Evolutionary conservation across 2,797 vertebrate genomes (phyloP), one percentile per base, ranked within the genome.

Genomic region (Anolis apletophallus): DNA sequence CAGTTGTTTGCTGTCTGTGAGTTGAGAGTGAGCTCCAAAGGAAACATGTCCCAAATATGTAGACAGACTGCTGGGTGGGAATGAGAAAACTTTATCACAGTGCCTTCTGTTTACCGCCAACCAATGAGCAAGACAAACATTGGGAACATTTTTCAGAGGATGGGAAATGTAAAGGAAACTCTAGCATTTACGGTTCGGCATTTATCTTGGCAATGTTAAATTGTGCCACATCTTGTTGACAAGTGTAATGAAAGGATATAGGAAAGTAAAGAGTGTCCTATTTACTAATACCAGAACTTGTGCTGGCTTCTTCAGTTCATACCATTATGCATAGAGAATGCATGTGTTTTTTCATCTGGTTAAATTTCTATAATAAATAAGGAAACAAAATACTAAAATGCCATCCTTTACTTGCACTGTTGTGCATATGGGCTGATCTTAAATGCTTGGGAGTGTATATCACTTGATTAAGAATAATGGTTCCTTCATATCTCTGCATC

Each of bases 41-140:
- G 78, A 91, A 93, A 80, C 0, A 10, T 50, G 81, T 86, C 64
- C 57, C 80, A 82, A 52, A 40, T 59, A 26, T 55, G 88, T 23
- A 78, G 68, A 86, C 90, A 89, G 36, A 81, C 40, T 34, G 14
- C 59, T 84, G n/a, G 34, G 61, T 87, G 87, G 46, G 86, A 90
- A 88, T 9, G 0, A 83, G 69, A 61, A 17, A 80, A 46, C 17
- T 40, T 74, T 55, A 11, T 2, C 74, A 16, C 7, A 88, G 1
- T 36, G 3, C 78, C n/a, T 84, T 91, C 52, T 61, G 78, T 61
- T 1, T 54, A 9, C 14, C n/a, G 12, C 26, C n/a, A 40, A 68
- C 72, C 2, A 69, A 34, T 13, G 77, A 78, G 54, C 50, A 88
- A 5, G 2, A 12, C 40, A 90, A 91, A 85, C 0, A 19, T 81